Base-by-base conservation (phyloP, 2,797 vertebrate species). In the Muraenolepis orangiensis region DNA sequence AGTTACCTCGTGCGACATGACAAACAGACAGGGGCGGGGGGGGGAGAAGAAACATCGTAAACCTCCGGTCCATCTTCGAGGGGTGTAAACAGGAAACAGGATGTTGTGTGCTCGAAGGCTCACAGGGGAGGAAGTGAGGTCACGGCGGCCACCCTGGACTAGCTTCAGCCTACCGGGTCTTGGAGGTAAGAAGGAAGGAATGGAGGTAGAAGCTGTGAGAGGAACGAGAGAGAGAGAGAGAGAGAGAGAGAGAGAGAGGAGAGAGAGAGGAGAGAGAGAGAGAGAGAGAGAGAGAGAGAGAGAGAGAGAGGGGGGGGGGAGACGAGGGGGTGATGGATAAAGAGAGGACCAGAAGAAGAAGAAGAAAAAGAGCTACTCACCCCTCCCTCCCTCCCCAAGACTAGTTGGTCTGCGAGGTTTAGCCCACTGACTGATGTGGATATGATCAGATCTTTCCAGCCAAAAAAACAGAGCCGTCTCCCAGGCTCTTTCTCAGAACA, bases 401-500 rank as follows among this genome's bases (percentile, higher is more conserved):
- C 28, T 14, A 30, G 66, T 67, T 1, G 66, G 26, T 30, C 66
- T 18, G 26, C 6, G 26, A 14, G 12, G 66, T 29, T 67, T 28
- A 30, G 12, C 14, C 26, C 0, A 67, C 66, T 31, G 66, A 67
- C 66, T 31, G 66, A 31, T 67, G 66, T 30, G 29, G 29, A 67
- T 18, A 5, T 67, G 29, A 67, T 67, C 28, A 30, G 14, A 67
- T 29, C 28, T 67, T 61, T 67, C 66, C 66, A 31, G 28, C 6
- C 16, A 29, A 67, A 28, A 67, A 67, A 67, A 67, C 66, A 67
- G 28, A 31, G 28, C n/a, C 6, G 66, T 31, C 66, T 67, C 29
- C 66, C 0, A 30, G 66, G 14, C 30, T 34, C 20, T 68, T 64
- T 20, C 76, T 78, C 75, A 75, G 70, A 34, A 23, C 76, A 70